These are phyloP conservation scores for Pachyseris speciosa DNA, from an alignment of 64 coral and sea anemone species.

Conservation along the genomic window DNA sequence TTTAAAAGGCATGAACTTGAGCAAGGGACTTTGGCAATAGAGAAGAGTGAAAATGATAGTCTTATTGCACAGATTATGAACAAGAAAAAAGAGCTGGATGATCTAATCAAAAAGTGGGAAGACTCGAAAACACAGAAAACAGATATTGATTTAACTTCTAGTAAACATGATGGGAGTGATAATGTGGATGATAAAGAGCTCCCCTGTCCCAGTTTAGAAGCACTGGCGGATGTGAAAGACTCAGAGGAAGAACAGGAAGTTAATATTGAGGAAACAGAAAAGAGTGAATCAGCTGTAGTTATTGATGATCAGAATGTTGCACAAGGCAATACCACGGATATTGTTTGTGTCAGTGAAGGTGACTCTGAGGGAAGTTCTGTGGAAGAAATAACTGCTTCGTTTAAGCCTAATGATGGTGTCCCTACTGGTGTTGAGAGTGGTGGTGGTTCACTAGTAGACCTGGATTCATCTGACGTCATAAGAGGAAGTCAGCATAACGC, in stretches of 20 bases:
- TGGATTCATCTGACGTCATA: too few relatives aligned
- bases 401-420: too few relatives aligned
- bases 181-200: background rate
- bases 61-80: slow-evolving; percentile 47
- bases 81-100: slow-evolving; percentile 68
- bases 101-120: slow-evolving; percentile 65
- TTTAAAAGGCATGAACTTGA: background rate
- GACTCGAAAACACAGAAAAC: background rate
- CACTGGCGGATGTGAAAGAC: background rate
- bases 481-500: too few relatives aligned
- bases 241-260: background rate
- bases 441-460: too few relatives aligned
- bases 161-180: background rate
- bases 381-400: background rate
- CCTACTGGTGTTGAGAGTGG: background rate
- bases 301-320: background rate
- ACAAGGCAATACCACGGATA: background rate
- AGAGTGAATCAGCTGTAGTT: background rate
- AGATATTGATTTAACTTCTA: background rate
- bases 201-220: background rate
- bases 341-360: background rate
- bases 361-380: slow-evolving; percentile 18
- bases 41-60: background rate
- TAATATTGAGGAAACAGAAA: slow-evolving; percentile 1
- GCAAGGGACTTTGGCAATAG: background rate